Conservation (phyloP, 2,113 vertebrate species). For the Orientallactaga bullata region DNA sequence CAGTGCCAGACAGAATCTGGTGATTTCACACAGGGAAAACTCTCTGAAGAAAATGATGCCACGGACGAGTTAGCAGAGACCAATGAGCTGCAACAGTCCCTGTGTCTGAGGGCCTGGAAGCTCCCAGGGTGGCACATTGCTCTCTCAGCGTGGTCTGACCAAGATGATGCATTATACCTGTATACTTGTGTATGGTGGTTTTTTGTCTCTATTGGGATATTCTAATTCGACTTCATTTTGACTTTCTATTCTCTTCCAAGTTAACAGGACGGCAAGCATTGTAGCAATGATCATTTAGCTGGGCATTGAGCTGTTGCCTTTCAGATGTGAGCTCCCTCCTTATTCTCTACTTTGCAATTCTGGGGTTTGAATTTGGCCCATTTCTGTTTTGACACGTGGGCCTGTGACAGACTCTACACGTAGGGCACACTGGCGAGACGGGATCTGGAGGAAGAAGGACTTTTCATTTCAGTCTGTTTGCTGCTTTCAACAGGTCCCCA, state of each 20-base stretch:
- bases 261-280: no score
- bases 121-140: neutral
- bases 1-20: neutral
- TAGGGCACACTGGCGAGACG: neutral
- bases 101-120: neutral
- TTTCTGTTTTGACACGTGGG: slow-evolving; percentile 1
- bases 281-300: no score
- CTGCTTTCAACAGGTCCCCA: neutral
- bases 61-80: slow-evolving; percentile 18
- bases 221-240: neutral
- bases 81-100: neutral
- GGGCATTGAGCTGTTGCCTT: neutral
- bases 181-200: no score
- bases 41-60: slow-evolving; percentile 46
- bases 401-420: neutral
- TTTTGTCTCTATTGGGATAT: neutral
- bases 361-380: neutral
- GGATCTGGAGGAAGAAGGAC: neutral
- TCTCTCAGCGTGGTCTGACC: neutral
- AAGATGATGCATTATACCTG: neutral
- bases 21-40: neutral
- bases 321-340: neutral
- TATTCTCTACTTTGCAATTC: neutral
- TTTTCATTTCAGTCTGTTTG: neutral
- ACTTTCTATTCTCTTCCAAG: neutral